A percentile compares a stretch with the other conserved stretches of the same genome.
phyloP scores from a whole-genome alignment of 2,888 invertebrate genomes.

The Cepaea hortensis region DNA sequence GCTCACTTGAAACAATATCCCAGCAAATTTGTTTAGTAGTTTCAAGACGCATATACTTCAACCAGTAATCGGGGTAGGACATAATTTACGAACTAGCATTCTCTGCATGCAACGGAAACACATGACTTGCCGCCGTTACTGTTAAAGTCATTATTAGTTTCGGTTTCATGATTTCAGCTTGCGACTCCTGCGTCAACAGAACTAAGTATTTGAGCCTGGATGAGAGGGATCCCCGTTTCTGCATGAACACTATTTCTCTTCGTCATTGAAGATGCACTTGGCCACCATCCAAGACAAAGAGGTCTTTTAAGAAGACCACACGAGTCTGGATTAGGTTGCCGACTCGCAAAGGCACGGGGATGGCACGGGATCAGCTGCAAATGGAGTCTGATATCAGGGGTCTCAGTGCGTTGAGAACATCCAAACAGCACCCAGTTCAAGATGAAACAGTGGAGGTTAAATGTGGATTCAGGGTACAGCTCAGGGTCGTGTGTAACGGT shows the following conservation, averaged over 20 bases:
- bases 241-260: neutral
- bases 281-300: neutral
- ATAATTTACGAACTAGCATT: too few species aligned
- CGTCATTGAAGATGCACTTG: neutral
- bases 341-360: neutral
- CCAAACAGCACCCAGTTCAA: neutral
- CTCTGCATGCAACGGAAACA: neutral
- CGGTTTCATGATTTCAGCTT: neutral
- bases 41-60: too few species aligned
- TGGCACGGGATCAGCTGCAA: neutral
- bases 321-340: neutral
- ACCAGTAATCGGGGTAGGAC: too few species aligned
- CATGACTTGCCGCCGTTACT: neutral
- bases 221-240: neutral
- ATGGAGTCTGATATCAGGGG: neutral
- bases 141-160: neutral
- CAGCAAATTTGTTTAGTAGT: neutral
- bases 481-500: neutral
- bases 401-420: neutral
- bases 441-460: neutral
- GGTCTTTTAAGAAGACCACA: neutral
- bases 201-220: conserved; percentile 19
- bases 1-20: neutral
- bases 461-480: neutral
- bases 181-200: neutral